Conservation (phyloP, 1,140 invertebrate genomes). For the Cydia splendana region DNA sequence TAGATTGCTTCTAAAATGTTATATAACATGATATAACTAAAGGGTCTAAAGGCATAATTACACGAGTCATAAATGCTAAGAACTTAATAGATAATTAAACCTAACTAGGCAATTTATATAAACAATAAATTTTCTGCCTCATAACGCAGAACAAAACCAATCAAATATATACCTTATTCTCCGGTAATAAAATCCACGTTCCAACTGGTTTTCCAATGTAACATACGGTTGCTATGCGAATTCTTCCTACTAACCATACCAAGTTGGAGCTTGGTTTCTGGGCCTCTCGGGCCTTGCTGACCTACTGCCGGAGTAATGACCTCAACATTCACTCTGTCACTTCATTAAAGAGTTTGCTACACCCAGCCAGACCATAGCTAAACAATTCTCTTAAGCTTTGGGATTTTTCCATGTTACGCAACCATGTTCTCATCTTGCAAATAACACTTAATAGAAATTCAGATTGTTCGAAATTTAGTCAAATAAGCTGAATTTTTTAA, state of each 20-base stretch:
- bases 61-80: too few species aligned
- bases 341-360: slow-evolving; percentile 38
- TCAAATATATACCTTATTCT: not conserved
- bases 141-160: not conserved
- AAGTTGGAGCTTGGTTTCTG: slow-evolving; percentile 41
- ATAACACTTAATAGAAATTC: not conserved
- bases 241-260: slow-evolving; percentile 24
- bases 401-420: not conserved
- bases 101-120: too few species aligned
- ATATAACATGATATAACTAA: too few species aligned
- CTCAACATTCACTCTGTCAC: slow-evolving; percentile 49
- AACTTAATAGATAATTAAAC: too few species aligned
- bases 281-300: slow-evolving; percentile 56
- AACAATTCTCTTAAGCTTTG: not conserved
- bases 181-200: not conserved
- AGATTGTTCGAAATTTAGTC: not conserved
- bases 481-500: not conserved
- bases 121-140: too few species aligned
- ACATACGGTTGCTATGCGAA: not conserved
- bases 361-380: not conserved
- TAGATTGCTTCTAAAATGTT: too few species aligned
- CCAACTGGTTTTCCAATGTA: not conserved
- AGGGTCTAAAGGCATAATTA: too few species aligned
- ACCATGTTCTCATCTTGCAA: not conserved
- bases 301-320: slow-evolving; percentile 64